Evolutionary conservation across 2,113 vertebrate genomes (phyloP).

Genomic region (Rhegmatorhina hoffmannsi): DNA sequence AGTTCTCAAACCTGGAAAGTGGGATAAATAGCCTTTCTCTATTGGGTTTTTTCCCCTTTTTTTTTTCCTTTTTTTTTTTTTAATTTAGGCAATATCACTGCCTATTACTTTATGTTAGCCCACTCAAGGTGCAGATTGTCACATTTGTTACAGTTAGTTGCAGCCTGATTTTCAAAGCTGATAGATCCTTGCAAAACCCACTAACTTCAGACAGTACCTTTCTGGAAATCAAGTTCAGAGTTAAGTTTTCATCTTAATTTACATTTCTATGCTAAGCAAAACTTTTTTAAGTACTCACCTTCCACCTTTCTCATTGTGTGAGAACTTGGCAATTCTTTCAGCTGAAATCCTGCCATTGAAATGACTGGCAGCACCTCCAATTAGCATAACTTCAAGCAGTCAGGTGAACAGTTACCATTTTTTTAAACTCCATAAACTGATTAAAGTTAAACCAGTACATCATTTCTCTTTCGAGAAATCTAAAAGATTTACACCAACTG

Average conservation of each 20-base stretch:
- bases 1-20: background rate
- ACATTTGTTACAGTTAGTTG: background rate
- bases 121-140: background rate
- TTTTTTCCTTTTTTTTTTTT: background rate
- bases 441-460: slow-evolving; percentile 70
- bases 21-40: background rate
- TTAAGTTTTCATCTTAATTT: background rate
- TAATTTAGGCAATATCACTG: background rate
- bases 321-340: slow-evolving; percentile 31
- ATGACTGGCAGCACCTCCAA: slow-evolving; percentile 66
- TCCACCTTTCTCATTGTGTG: background rate
- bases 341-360: background rate
- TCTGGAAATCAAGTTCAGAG: background rate
- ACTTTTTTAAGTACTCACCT: slow-evolving; percentile 12
- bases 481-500: slow-evolving; percentile 74
- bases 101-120: background rate
- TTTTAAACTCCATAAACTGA: slow-evolving; percentile 59
- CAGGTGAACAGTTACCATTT: slow-evolving; percentile 35
- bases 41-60: background rate
- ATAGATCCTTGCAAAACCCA: background rate
- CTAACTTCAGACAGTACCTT: background rate
- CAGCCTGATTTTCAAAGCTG: background rate
- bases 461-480: slow-evolving; percentile 71
- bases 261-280: slow-evolving; percentile 3
- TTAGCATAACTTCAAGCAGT: slow-evolving; percentile 52